These are phyloP conservation scores for Cyrtodaria siliqua DNA, from an alignment of 2,888 invertebrate genomes.

Conservation along the genomic window DNA sequence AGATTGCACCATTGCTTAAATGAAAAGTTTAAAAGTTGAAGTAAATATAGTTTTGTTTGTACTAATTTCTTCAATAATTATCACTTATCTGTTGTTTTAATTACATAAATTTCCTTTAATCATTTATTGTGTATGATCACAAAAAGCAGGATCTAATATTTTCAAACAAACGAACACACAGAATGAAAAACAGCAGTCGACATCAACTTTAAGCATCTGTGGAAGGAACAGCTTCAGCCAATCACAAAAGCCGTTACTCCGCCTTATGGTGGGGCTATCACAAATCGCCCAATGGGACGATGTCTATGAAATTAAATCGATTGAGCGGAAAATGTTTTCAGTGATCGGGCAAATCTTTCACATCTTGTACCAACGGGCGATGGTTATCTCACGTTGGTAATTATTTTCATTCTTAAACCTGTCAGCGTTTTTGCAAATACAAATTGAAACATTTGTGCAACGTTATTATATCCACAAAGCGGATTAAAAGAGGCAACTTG, in stretches of 20 bases:
- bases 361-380: conserved; percentile 53
- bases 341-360: conserved; percentile 39
- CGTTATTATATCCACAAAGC: conserved; percentile 48
- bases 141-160: no score
- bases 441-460: conserved; percentile 60
- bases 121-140: no score
- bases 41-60: no score
- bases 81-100: no score
- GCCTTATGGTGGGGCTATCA: background rate
- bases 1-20: conserved; percentile 57
- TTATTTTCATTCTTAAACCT: conserved; percentile 60
- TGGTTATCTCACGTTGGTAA: conserved; percentile 59
- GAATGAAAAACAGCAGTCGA: background rate
- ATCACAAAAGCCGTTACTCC: conserved; percentile 16
- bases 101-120: no score
- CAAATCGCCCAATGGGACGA: conserved; percentile 10
- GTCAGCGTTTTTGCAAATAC: conserved; percentile 39
- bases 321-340: conserved; percentile 47
- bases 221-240: conserved; percentile 11
- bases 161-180: conserved; percentile 25
- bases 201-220: background rate
- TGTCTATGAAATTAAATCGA: conserved; percentile 24
- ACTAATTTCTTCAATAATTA: no score
- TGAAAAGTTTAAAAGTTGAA: no score
- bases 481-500: conserved; percentile 42